phyloP scores from a whole-genome alignment of 2,113 vertebrate species.

The Zingel zingel region DNA sequence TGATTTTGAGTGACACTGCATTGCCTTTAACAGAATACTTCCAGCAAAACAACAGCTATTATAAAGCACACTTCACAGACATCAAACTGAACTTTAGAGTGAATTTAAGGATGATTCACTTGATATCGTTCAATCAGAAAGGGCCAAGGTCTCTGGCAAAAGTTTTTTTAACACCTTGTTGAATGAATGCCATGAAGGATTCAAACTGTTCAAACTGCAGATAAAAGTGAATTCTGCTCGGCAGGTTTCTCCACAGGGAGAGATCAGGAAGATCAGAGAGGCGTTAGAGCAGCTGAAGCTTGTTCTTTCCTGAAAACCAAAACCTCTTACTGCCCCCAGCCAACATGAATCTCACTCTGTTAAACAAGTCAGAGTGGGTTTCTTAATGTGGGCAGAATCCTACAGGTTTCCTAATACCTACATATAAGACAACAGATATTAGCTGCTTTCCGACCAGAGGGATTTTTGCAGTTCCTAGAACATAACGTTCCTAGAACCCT shows the following conservation, averaged over 20 bases:
- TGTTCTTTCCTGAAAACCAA: background rate
- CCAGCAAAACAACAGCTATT: background rate
- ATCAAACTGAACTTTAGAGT: background rate
- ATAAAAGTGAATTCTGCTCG: background rate
- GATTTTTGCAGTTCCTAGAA: too few relatives aligned
- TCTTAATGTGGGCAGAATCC: background rate
- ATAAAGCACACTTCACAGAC: background rate
- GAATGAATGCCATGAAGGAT: background rate
- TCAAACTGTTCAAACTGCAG: background rate
- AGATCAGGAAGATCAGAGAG: background rate
- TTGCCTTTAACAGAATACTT: too few relatives aligned
- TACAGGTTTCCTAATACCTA: background rate
- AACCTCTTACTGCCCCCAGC: background rate
- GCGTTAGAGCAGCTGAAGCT: slow-evolving; percentile 2
- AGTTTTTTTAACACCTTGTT: background rate
- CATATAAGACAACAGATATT: background rate
- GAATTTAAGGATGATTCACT: background rate
- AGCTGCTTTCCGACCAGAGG: too few relatives aligned
- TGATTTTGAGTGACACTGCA: background rate
- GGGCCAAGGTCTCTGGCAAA: background rate
- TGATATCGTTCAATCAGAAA: background rate
- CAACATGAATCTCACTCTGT: background rate
- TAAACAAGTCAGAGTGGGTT: background rate
- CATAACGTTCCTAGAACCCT: too few relatives aligned
- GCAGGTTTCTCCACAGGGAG: background rate